phyloP scores from a whole-genome alignment of 2,113 vertebrate species.

The Plecturocebus donacophilus region DNA sequence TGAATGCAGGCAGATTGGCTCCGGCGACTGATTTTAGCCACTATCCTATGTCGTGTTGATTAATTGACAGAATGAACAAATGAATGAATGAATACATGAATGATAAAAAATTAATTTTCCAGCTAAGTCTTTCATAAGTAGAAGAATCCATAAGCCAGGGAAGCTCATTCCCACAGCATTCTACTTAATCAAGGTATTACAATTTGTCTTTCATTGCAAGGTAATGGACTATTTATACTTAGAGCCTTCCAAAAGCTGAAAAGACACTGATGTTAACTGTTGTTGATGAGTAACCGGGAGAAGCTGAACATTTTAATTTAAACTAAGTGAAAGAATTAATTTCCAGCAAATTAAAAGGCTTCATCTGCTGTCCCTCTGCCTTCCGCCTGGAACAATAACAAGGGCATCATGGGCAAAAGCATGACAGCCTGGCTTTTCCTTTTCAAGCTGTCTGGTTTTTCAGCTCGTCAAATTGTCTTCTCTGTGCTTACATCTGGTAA shows the following conservation, averaged over 20 bases:
- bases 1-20: not conserved
- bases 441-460: not conserved
- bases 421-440: not conserved
- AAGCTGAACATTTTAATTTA: conserved; percentile 72
- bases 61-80: not conserved
- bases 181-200: conserved; percentile 59
- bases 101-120: conserved; percentile 19
- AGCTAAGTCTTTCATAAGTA: conserved; percentile 26
- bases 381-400: conserved; percentile 16
- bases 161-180: conserved; percentile 46
- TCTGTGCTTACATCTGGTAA: not conserved
- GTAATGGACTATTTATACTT: conserved; percentile 57
- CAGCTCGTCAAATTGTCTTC: not conserved
- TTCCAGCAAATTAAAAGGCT: conserved; percentile 60
- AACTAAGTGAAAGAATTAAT: conserved; percentile 72
- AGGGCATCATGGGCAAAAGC: not conserved
- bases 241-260: conserved; percentile 25
- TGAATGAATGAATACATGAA: not conserved
- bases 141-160: conserved; percentile 53
- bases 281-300: conserved; percentile 52
- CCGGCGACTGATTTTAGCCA: not conserved
- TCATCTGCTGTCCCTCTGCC: conserved; percentile 23
- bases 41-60: not conserved
- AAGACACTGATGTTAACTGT: conserved; percentile 61
- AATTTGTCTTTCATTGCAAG: conserved; percentile 59